These are phyloP conservation scores for Cephus pulcher DNA, from an alignment of 2,888 invertebrate species.

Conservation along the genomic window DNA sequence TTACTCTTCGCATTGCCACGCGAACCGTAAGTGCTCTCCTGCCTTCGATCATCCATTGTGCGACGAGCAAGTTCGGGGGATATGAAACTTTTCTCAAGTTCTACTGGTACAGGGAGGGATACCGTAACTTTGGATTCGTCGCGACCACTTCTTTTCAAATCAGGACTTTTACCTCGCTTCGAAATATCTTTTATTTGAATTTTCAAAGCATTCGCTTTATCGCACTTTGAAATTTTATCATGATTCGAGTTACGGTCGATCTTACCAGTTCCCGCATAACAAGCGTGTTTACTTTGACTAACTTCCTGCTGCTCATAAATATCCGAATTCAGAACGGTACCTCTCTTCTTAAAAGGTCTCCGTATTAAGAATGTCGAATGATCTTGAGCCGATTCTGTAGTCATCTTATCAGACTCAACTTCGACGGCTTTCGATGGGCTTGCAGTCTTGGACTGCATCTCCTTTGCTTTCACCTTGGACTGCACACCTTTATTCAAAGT, in stretches of 20 bases:
- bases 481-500: background rate
- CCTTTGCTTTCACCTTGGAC: background rate
- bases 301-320: background rate
- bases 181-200: background rate
- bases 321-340: background rate
- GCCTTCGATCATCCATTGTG: conserved; percentile 14
- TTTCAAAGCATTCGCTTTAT: background rate
- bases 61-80: conserved; percentile 30
- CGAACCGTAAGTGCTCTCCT: background rate
- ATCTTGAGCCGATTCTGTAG: background rate
- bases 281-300: background rate
- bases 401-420: background rate
- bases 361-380: background rate
- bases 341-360: background rate
- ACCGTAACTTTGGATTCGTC: background rate
- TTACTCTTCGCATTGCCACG: conserved; percentile 2
- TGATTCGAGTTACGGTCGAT: background rate
- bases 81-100: conserved; percentile 10
- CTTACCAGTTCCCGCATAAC: background rate
- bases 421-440: background rate
- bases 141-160: background rate
- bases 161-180: background rate
- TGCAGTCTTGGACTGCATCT: background rate
- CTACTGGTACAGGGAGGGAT: background rate
- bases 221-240: background rate